phyloP scores from a whole-genome alignment of 2,888 invertebrate genomes.

The Hanleya hanleyi region DNA sequence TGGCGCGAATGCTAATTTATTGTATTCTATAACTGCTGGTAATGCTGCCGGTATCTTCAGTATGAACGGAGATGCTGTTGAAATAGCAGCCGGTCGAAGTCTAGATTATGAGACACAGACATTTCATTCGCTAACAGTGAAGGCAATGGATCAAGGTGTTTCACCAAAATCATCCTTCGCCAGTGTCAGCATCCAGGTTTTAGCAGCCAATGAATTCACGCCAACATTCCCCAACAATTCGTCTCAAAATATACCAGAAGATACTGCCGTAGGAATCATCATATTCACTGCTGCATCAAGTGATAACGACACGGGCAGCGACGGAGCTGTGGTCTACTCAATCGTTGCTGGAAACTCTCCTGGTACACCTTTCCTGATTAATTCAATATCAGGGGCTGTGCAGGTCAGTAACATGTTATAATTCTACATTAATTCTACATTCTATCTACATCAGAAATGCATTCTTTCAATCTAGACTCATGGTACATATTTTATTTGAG shows the following conservation, averaged over 20 bases:
- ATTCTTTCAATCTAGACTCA: no score
- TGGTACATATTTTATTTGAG: no score
- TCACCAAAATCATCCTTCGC: slow-evolving; percentile 31
- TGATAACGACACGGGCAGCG: slow-evolving; percentile 42
- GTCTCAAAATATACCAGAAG: slow-evolving; percentile 24
- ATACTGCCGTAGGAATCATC: background rate
- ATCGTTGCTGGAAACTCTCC: slow-evolving; percentile 25
- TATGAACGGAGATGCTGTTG: slow-evolving; percentile 41
- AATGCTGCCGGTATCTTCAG: slow-evolving; percentile 42
- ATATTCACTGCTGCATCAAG: slow-evolving; percentile 25
- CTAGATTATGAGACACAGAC: slow-evolving; percentile 55
- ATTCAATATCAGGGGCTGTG: background rate
- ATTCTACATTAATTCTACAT: background rate
- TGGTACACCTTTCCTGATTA: background rate
- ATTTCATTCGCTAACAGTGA: slow-evolving; percentile 38
- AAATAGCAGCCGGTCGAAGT: slow-evolving; percentile 31
- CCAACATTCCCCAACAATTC: slow-evolving; percentile 36
- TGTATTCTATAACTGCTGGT: slow-evolving; percentile 17
- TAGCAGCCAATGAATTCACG: slow-evolving; percentile 43
- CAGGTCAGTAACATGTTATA: slow-evolving; percentile 1
- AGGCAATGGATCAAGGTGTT: slow-evolving; percentile 46
- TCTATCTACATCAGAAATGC: background rate
- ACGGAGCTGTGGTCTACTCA: slow-evolving; percentile 14
- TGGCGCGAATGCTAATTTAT: slow-evolving; percentile 12
- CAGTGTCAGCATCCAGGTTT: slow-evolving; percentile 35